A percentile compares a stretch with the other conserved stretches of the same genome.
Conservation (phyloP, 2,797 vertebrate genomes). For the Peromyscus melanophrys region DNA sequence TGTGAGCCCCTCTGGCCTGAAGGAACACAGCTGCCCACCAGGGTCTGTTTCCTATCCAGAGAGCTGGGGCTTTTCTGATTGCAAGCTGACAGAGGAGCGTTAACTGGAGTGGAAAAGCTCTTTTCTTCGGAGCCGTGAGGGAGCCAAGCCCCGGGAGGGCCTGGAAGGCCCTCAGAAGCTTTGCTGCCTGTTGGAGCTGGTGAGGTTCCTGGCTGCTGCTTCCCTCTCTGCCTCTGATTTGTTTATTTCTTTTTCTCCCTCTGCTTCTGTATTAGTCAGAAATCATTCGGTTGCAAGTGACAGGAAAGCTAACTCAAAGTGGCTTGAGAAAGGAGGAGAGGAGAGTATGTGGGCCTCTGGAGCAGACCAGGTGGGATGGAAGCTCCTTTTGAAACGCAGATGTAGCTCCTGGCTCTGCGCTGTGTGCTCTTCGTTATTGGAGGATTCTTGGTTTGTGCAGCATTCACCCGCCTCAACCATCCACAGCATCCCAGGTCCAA, state of each 20-base stretch:
- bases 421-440: not conserved
- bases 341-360: not conserved
- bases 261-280: slow-evolving; percentile 58
- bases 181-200: not conserved
- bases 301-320: slow-evolving; percentile 49
- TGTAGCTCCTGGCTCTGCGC: not conserved
- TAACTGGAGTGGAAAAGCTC: not conserved
- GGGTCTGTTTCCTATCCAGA: not conserved
- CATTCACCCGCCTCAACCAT: not conserved
- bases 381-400: not conserved
- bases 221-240: slow-evolving; percentile 3
- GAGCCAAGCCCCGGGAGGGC: slow-evolving; percentile 13
- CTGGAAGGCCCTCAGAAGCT: not conserved
- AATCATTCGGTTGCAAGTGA: slow-evolving; percentile 39
- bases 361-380: not conserved
- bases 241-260: slow-evolving; percentile 33
- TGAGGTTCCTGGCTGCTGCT: slow-evolving; percentile 30
- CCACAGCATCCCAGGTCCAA: not conserved
- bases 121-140: not conserved
- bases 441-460: not conserved
- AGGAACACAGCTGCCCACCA: not conserved
- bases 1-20: not conserved
- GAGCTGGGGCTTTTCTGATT: not conserved
- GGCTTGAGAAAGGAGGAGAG: not conserved
- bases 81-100: not conserved